These are phyloP conservation scores for Dolichomitus sp. DNA, from an alignment of 2,888 invertebrate species.

Conservation along the genomic window DNA sequence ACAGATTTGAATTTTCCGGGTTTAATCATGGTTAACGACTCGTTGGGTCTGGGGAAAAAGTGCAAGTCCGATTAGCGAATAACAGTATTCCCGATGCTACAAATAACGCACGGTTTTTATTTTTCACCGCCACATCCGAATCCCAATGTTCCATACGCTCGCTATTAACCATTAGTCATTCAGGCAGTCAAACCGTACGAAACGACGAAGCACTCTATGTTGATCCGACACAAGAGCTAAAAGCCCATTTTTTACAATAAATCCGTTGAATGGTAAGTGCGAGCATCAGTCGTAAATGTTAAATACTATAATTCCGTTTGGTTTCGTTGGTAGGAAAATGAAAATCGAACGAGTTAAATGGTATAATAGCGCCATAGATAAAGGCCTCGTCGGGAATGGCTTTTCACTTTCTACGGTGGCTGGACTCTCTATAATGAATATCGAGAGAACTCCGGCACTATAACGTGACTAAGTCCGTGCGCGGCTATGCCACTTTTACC, in stretches of 20 bases:
- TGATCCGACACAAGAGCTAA: background rate
- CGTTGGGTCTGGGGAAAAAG: constrained; percentile 10
- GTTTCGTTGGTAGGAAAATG: background rate
- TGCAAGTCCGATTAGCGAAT: background rate
- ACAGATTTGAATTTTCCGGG: constrained; percentile 44
- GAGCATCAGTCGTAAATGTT: background rate
- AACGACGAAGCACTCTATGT: background rate
- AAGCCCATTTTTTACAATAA: constrained; percentile 5
- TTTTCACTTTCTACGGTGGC: constrained; percentile 56
- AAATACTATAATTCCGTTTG: background rate
- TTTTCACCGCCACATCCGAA: background rate
- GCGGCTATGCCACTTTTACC: constrained; percentile 22
- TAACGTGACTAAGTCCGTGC: background rate
- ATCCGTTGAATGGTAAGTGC: background rate
- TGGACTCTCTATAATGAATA: constrained; percentile 40
- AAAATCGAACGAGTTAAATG: background rate
- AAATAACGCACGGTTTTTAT: background rate
- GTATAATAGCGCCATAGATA: constrained; percentile 20
- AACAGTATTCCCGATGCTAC: background rate
- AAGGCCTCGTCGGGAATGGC: constrained; percentile 1
- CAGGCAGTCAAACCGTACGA: too few relatives aligned
- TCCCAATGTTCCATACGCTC: background rate
- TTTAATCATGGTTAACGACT: constrained; percentile 59
- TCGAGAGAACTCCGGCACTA: constrained; percentile 20
- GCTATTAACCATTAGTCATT: background rate